These are phyloP conservation scores for Urocolius indicus DNA, from an alignment of 2,113 vertebrate species.

Conservation along the genomic window DNA sequence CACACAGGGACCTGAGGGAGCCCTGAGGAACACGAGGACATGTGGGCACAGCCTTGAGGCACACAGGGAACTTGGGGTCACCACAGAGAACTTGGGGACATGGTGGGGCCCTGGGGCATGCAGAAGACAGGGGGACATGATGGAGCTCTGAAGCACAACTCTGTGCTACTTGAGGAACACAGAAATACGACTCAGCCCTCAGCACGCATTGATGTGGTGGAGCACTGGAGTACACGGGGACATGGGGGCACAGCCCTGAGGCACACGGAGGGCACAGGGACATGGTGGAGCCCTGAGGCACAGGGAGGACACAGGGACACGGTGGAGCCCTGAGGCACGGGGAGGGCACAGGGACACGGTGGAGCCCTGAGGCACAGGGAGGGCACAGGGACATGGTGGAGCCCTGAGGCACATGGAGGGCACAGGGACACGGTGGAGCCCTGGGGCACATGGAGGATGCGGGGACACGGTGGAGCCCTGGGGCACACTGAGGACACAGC, in stretches of 20 bases:
- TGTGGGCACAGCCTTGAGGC: neutral
- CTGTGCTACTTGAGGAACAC: too few species aligned
- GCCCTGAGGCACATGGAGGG: neutral
- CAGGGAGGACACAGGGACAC: neutral
- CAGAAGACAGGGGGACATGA: neutral
- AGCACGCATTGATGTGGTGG: too few species aligned
- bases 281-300: neutral
- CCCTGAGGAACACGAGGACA: neutral
- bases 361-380: neutral
- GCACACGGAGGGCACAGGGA: neutral
- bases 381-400: neutral
- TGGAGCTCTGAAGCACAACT: neutral
- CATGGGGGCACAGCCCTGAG: neutral
- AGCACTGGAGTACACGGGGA: too few species aligned
- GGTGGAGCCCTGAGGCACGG: neutral
- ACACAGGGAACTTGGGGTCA: neutral
- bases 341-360: neutral
- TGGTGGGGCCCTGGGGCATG: neutral
- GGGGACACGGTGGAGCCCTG: neutral
- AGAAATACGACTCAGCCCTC: too few species aligned
- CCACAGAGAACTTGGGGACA: too few species aligned
- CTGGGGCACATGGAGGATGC: neutral
- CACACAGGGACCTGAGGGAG: neutral
- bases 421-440: rapidly evolving
- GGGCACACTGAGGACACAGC: neutral